phyloP scores from a whole-genome alignment of 2,113 vertebrate genomes.

The Amphilophus citrinellus region DNA sequence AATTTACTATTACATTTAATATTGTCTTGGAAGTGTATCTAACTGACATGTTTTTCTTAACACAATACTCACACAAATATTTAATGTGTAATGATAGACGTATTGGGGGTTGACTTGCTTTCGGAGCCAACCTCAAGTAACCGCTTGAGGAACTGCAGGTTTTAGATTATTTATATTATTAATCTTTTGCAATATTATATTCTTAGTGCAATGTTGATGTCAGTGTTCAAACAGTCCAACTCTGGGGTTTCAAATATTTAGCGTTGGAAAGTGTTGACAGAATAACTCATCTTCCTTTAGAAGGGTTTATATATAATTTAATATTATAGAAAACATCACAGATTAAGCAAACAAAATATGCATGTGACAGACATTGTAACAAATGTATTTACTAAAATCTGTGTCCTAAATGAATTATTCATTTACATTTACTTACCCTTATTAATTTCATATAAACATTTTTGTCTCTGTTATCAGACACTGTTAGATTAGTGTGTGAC shows the following conservation, averaged over 20 bases:
- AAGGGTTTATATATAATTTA: neutral
- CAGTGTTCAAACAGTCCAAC: neutral
- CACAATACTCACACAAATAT: too few relatives aligned
- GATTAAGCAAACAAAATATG: neutral
- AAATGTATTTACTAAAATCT: neutral
- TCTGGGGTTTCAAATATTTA: neutral
- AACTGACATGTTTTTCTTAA: too few relatives aligned
- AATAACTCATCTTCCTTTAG: neutral
- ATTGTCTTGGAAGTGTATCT: too few relatives aligned
- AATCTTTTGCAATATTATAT: neutral
- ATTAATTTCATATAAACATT: neutral
- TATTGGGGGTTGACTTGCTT: neutral
- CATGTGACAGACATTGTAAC: neutral
- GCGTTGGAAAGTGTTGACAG: neutral
- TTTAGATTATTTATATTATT: neutral
- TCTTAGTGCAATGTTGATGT: neutral
- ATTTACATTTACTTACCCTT: neutral
- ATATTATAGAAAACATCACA: neutral
- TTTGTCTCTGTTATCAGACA: neutral
- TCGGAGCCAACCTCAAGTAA: neutral
- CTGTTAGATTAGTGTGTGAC: neutral
- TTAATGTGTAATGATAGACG: too few relatives aligned
- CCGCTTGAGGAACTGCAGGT: fast-evolving
- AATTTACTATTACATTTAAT: too few relatives aligned
- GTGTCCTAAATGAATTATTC: neutral